These are phyloP conservation scores for Chrysodeixis includens DNA, from an alignment of 2,888 invertebrate genomes.

Conservation along the genomic window DNA sequence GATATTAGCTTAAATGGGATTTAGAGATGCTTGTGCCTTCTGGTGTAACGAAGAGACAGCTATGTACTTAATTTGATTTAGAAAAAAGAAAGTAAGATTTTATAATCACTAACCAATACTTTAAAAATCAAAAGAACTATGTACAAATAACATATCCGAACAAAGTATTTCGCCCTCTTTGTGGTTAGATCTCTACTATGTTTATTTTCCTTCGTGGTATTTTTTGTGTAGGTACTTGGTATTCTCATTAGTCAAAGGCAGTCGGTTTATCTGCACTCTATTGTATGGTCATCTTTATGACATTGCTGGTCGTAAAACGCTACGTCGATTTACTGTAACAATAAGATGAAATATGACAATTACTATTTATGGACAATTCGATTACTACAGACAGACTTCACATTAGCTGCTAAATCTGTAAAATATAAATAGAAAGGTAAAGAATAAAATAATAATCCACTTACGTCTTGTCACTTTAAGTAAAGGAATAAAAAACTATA, in stretches of 20 bases:
- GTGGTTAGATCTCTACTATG: slow-evolving; percentile 8
- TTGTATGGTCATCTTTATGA: slow-evolving; percentile 14
- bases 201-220: slow-evolving; percentile 20
- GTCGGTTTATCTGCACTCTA: neutral
- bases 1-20: no score
- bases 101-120: no score
- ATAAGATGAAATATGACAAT: neutral
- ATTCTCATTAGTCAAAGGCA: slow-evolving; percentile 14
- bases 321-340: slow-evolving; percentile 3
- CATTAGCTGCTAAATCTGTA: no score
- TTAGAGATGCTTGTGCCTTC: no score
- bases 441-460: no score
- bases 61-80: no score
- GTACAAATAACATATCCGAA: neutral
- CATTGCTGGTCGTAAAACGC: neutral
- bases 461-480: no score
- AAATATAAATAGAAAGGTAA: no score
- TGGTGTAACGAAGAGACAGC: no score
- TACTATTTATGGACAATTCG: neutral
- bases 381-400: no score
- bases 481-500: no score
- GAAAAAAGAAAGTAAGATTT: no score
- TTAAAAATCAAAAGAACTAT: neutral
- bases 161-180: neutral
- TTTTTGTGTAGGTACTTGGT: slow-evolving; percentile 6